Base-by-base conservation (phyloP, 1,140 invertebrate species). In the Ceratitis capitata region DNA sequence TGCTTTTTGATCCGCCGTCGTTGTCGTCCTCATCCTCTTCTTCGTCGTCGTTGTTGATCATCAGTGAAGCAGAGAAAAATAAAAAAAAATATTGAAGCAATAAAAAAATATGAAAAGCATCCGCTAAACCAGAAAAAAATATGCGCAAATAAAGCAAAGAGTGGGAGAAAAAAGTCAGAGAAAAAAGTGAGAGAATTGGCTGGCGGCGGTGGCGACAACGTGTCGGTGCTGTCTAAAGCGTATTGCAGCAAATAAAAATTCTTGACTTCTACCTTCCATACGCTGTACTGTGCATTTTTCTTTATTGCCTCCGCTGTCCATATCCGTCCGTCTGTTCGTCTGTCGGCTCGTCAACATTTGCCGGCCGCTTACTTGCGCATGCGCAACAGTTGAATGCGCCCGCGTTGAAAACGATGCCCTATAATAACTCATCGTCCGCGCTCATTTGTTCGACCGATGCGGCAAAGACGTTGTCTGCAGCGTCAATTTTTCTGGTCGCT, bases 331-430 rank as follows among this genome's bases (percentile, higher is more conserved):
- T 84, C 45, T n/a, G 53, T n/a, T 23, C 47, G 23, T 49, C 23
- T 23, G 51, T 56, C 51, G 19, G 39, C 47, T 39, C 56, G 32
- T 82, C 32, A n/a, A n/a, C 23, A 19, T 82, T 39, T 14, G 69
- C 45, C 61, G 84, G 45, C 61, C 49, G 47, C 53, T 83, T 83
- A 83, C 19, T 14, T 19, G 82, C 82, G 49, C 49, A 51, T 53
- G 82, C 29, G 49, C 49, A 83, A 51, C 49, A 51, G 45, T 51
- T 83, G 82, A 83, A 51, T 83, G 45, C 82, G 49, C 26, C 42
- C 47, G 84, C 84, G 84, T 84, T 84, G 45, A 84, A 84, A 69
- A 45, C 58, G 84, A 84, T 64, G 84, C 84, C 39, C 56, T 47
- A 61, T 47, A 69, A 69, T 64, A 84, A 69, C 53, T 69, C 58